Base-by-base conservation (phyloP, 1,140 invertebrate species). In the Homarus americanus region DNA sequence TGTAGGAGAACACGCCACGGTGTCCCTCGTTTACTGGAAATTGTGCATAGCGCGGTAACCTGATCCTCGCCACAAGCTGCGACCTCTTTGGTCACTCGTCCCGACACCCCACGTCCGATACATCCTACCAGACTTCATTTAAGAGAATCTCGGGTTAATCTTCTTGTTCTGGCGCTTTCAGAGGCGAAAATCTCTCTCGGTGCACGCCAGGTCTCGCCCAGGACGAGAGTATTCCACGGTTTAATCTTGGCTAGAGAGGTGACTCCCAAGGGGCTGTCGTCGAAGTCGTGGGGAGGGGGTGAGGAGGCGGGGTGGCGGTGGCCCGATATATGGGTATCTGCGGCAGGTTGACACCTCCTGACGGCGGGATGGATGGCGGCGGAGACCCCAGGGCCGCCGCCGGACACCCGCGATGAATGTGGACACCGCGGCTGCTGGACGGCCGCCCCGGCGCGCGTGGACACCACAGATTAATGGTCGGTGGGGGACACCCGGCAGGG, bases 381-480 rank as follows among this genome's bases (percentile, higher is more conserved):
- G 32, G 53, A 63, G 79, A 63, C 79, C 79, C 63, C 38, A 38
- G 28, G 79, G 34, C 28, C 79, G 63, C n/a, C 63, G 28, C 63
- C 63, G 63, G 63, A 69, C 63, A 69, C 63, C 63, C n/a, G n/a
- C 63, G 63, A 69, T 69, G 63, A 32, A 69, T 69, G 63, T 69
- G 63, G 63, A 69, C 63, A 69, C 63, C 63, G 63, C n/a, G 63
- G 63, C 63, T 32, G 63, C 63, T 69, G 63, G 63, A 69, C 63
- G 63, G 63, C 63, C 63, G n/a, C 63, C 63, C 63, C n/a, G 12
- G 63, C n/a, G 63, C 63, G 63, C 28, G 63, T 69, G 63, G 63
- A 69, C 63, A 32, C 15, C 0, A 24, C 32, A 69, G 63, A 69
- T 69, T 69, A 69, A 69, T 69, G 63, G 28, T 69, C 63, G 63